A percentile compares a stretch with the other conserved stretches of the same genome.
Evolutionary conservation across 2,113 vertebrate species (phyloP).

Genomic region (Amphiprion ocellaris): DNA sequence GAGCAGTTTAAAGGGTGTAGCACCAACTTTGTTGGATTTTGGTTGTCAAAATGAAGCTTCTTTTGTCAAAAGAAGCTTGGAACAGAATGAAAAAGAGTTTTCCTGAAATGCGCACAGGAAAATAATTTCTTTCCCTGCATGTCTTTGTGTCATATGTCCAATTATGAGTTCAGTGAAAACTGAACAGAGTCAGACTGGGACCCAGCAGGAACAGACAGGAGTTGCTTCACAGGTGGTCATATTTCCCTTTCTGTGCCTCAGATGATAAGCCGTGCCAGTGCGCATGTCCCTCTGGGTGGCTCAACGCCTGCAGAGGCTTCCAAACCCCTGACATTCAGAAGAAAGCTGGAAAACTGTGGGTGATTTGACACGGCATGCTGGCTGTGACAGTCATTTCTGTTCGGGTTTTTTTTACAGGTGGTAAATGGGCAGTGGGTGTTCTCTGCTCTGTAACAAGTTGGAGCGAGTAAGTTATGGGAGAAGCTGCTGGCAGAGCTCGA

Average conservation of each 20-base stretch:
- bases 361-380: slow-evolving; percentile 8
- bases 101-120: not conserved
- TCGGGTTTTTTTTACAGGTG: not conserved
- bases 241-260: slow-evolving; percentile 55
- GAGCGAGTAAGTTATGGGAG: not conserved
- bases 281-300: slow-evolving; percentile 7
- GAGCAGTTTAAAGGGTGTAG: not conserved
- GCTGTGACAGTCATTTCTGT: not conserved
- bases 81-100: not conserved
- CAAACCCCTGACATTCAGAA: slow-evolving; percentile 49
- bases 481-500: too few species aligned
- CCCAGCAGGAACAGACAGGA: slow-evolving; percentile 30
- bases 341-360: slow-evolving; percentile 40
- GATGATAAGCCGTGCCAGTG: slow-evolving; percentile 58
- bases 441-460: slow-evolving; percentile 6
- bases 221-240: slow-evolving; percentile 45
- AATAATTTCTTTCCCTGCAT: not conserved
- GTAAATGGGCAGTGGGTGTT: slow-evolving; percentile 24
- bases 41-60: not conserved
- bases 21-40: not conserved
- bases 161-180: slow-evolving; percentile 20
- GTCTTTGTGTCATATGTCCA: slow-evolving; percentile 18
- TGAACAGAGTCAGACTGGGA: not conserved
- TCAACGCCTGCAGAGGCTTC: slow-evolving; percentile 36
- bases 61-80: not conserved